A percentile compares a stretch with the other conserved stretches of the same genome.
Evolutionary conservation across 2,888 invertebrate species (phyloP).

Genomic region (Leptopilina drosophilae): DNA sequence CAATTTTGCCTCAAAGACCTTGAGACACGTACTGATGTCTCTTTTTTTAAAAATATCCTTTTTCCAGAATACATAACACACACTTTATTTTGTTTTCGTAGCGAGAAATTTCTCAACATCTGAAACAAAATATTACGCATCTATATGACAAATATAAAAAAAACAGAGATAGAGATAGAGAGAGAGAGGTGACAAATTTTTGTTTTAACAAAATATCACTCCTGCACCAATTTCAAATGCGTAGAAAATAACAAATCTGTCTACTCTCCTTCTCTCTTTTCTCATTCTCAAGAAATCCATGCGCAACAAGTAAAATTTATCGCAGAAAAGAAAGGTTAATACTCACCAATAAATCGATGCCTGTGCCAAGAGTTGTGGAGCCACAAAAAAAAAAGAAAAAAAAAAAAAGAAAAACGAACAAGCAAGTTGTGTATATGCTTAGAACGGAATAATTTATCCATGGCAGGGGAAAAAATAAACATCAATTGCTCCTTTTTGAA

Average conservation of each 20-base stretch:
- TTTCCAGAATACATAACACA: too few species aligned
- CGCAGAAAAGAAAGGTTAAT: constrained; percentile 16
- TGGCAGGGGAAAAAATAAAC: background rate
- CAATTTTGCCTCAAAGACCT: too few species aligned
- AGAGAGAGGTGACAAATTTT: too few species aligned
- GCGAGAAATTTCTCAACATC: too few species aligned
- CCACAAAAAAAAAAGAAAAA: constrained; percentile 21
- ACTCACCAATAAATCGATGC: constrained; percentile 25
- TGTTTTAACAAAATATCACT: constrained; percentile 1
- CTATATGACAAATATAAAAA: too few species aligned
- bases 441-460: constrained; percentile 30
- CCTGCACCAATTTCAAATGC: constrained; percentile 1
- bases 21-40: too few species aligned
- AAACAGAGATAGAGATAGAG: too few species aligned
- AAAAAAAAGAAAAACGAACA: background rate
- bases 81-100: too few species aligned
- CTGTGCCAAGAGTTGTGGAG: constrained; percentile 13
- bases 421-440: background rate
- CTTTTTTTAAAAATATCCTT: too few species aligned
- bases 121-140: too few species aligned
- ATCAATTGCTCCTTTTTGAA: background rate
- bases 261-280: background rate
- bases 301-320: constrained; percentile 1
- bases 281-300: too few species aligned
- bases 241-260: constrained; percentile 32